Percentiles rank a stretch among this genome's conserved stretches.
Evolutionary conservation across 1,140 invertebrate species (phyloP).

Genomic region (Anagrus nilaparvatae): DNA sequence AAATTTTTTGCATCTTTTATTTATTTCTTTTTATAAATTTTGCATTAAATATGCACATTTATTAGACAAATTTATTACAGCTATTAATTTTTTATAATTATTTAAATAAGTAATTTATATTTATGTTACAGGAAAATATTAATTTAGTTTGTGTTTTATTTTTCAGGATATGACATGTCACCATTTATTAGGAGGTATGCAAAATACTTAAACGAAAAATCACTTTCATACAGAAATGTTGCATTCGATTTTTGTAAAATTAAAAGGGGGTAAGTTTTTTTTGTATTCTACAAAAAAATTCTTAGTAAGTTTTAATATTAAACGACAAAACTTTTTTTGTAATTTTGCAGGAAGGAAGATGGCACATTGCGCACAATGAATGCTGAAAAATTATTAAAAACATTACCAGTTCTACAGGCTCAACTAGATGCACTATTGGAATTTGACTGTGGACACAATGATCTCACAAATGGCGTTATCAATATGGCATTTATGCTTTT

Average conservation of each 20-base stretch:
- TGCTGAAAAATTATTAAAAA: constrained; percentile 94
- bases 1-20: too few species aligned
- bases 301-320: background rate
- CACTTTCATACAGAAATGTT: constrained; percentile 92
- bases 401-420: constrained; percentile 86
- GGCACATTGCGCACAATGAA: constrained; percentile 94
- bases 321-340: background rate
- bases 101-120: constrained; percentile 9
- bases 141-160: constrained; percentile 18
- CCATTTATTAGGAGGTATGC: constrained; percentile 97
- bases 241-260: constrained; percentile 99
- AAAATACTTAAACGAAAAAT: constrained; percentile 98
- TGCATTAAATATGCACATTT: background rate
- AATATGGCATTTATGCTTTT: constrained; percentile 98
- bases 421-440: constrained; percentile 93
- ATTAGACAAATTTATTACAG: too few species aligned
- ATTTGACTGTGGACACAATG: constrained; percentile 95
- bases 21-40: background rate
- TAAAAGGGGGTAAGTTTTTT: constrained; percentile 77
- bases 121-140: too few species aligned
- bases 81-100: constrained; percentile 2
- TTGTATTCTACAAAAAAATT: background rate
- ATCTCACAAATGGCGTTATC: constrained; percentile 96
- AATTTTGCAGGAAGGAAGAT: constrained; percentile 77
- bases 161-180: constrained; percentile 96